Evolutionary conservation across 2,888 invertebrate genomes (phyloP).

Genomic region (Norana najaformis): DNA sequence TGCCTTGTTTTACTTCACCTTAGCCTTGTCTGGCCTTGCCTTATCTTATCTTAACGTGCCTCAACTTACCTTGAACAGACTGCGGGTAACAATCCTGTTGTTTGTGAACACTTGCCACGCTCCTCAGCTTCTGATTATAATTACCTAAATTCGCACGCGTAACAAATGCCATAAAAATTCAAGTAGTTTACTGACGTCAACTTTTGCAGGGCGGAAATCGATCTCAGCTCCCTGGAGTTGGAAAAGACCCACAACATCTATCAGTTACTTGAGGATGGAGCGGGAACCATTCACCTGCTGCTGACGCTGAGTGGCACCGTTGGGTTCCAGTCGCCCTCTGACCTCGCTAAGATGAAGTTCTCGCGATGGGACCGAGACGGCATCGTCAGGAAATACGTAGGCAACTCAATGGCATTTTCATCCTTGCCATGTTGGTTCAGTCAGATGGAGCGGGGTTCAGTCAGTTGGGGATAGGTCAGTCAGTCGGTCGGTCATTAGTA

Average conservation of each 20-base stretch:
- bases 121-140: too few species aligned
- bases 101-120: too few species aligned
- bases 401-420: neutral
- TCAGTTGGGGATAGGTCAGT: neutral
- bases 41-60: too few species aligned
- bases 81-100: too few species aligned
- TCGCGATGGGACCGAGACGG: conserved; percentile 72
- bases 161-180: neutral
- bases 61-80: too few species aligned
- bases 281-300: conserved; percentile 79
- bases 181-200: neutral
- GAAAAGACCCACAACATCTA: conserved; percentile 90
- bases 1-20: too few species aligned
- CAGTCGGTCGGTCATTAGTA: neutral
- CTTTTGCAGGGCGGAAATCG: conserved; percentile 75
- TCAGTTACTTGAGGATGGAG: conserved; percentile 84
- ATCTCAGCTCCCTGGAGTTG: conserved; percentile 79
- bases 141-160: neutral
- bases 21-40: too few species aligned
- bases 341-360: conserved; percentile 79
- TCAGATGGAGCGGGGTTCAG: neutral
- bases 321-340: conserved; percentile 88
- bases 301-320: conserved; percentile 93
- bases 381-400: conserved; percentile 74
- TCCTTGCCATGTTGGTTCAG: neutral